Evolutionary conservation across 2,113 vertebrate species (phyloP).

Genomic region (Gobiocypris rarus): DNA sequence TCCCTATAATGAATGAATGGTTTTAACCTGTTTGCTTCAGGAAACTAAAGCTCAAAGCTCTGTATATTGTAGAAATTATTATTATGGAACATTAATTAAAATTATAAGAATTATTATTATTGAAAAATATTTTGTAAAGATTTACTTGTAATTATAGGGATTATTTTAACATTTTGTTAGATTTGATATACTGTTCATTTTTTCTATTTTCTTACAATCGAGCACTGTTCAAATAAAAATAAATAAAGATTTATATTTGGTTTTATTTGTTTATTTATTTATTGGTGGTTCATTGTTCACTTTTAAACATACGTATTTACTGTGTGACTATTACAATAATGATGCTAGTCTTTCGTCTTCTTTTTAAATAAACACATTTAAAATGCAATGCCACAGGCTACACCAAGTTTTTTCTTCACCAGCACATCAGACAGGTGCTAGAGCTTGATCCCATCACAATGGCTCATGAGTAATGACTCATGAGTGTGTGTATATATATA

Average conservation of each 20-base stretch:
- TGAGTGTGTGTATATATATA: no score
- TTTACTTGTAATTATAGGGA: constrained; percentile 12
- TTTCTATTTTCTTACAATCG: not conserved
- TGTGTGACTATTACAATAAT: not conserved
- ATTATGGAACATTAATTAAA: constrained; percentile 8
- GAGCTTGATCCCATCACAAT: no score
- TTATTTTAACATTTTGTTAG: not conserved
- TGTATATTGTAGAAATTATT: constrained; percentile 45
- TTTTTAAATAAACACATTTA: not conserved
- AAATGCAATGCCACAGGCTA: not conserved
- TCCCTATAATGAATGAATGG: not conserved
- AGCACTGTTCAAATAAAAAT: not conserved
- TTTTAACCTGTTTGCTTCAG: not conserved
- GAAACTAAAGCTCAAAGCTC: not conserved
- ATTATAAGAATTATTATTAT: not conserved
- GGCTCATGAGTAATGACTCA: no score
- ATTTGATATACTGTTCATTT: not conserved
- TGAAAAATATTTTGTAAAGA: not conserved
- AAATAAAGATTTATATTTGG: not conserved
- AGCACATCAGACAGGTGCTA: not conserved
- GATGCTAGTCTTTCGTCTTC: not conserved
- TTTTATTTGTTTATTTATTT: not conserved
- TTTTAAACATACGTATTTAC: not conserved
- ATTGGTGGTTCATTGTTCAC: not conserved
- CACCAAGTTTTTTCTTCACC: not conserved